A percentile compares a stretch with the other conserved stretches of the same genome.
Conservation (phyloP, 1,140 invertebrate genomes). For the Cotesia chilonis region DNA sequence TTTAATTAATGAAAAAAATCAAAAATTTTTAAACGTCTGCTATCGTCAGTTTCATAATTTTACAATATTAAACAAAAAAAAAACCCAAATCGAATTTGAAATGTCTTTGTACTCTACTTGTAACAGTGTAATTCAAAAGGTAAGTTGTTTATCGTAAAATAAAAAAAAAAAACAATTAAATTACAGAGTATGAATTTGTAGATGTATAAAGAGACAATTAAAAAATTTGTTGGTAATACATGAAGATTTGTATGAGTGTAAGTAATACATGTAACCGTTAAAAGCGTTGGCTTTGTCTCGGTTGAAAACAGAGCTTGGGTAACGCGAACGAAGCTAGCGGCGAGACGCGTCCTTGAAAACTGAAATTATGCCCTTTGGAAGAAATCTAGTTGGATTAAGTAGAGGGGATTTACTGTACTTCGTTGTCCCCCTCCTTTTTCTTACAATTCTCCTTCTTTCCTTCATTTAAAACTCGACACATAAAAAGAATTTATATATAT, state of each 20-base stretch:
- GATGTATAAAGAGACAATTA: no score
- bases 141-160: no score
- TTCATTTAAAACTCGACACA: conserved; percentile 19
- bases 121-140: no score
- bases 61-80: no score
- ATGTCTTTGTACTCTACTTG: no score
- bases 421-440: conserved; percentile 34
- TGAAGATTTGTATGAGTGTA: neutral
- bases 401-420: conserved; percentile 37
- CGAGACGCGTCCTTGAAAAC: conserved; percentile 64
- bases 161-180: no score
- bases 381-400: conserved; percentile 58
- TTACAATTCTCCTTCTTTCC: conserved; percentile 39
- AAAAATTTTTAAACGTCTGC: no score
- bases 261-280: conserved; percentile 11
- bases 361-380: conserved; percentile 67
- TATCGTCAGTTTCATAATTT: no score
- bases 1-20: neutral
- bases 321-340: conserved; percentile 48
- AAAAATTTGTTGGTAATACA: no score
- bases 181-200: no score
- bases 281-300: conserved; percentile 45
- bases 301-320: conserved; percentile 34
- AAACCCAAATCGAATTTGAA: no score
- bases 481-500: neutral